Evolutionary conservation across 2,797 vertebrate genomes (phyloP).

Genomic region (Falco novaeseelandiae): DNA sequence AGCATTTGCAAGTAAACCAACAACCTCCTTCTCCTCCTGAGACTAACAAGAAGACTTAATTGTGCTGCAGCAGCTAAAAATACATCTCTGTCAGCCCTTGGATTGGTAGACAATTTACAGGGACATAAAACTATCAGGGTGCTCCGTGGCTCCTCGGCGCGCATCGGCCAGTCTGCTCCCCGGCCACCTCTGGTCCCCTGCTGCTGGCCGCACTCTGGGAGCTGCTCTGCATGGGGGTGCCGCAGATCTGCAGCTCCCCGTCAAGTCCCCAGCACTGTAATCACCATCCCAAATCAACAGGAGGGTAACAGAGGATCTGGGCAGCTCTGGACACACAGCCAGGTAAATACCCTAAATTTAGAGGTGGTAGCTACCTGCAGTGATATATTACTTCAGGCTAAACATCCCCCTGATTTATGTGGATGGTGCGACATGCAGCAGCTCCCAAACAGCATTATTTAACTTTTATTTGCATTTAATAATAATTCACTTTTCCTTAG

Average conservation of each 20-base stretch:
- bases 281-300: rapidly evolving
- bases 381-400: background rate
- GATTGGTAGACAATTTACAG: constrained; percentile 54
- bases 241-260: background rate
- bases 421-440: background rate
- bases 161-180: background rate
- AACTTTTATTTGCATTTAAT: constrained; percentile 27
- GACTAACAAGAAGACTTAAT: constrained; percentile 71
- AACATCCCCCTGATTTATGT: background rate
- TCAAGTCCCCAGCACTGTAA: rapidly evolving
- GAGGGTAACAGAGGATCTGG: background rate
- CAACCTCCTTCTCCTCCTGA: constrained; percentile 64
- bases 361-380: background rate
- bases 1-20: constrained; percentile 73
- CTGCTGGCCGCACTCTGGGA: rapidly evolving
- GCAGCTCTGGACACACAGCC: background rate
- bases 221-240: background rate
- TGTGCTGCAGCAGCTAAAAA: constrained; percentile 62
- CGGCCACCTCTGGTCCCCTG: rapidly evolving
- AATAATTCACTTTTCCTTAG: constrained; percentile 5
- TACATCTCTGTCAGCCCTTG: constrained; percentile 67
- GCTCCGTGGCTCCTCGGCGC: rapidly evolving
- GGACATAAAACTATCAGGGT: background rate
- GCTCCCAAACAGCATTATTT: constrained; percentile 10
- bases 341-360: background rate